Evolutionary conservation across 2,113 vertebrate genomes (phyloP), one percentile per base, ranked within the genome.

Genomic region (Phalacrocorax brasilianus): DNA sequence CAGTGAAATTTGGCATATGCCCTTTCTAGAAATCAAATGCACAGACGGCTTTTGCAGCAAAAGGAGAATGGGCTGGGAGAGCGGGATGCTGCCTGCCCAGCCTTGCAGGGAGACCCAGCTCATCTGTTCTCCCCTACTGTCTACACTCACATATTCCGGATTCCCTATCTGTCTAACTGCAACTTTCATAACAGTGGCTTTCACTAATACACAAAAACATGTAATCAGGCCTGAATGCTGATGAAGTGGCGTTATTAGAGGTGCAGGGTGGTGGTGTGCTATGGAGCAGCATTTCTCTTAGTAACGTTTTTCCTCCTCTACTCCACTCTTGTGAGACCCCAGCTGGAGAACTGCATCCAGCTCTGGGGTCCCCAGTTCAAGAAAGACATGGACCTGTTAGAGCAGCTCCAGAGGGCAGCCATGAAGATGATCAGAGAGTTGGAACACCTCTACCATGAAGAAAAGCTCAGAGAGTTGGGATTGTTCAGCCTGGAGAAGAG

Each of bases 351-450:
- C 13, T 27, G 26, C 1, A 2, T n/a, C 2, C 17, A 44, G 22
- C 22, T 61, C 44, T 5, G 3, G 1, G 1, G 26, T 3, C 22
- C 30, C 4, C 24, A 11, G 3, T 8, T 42, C 12, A 33, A 56
- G n/a, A 40, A 49, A 22, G 24, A 45, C 15, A 59, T 9, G 30
- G 24, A 68, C 5, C 21, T 61, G 26, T 50, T 45, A 0, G 1
- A 81, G 12, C 4, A 12, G 12, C 5, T 30, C 24, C 49, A 82
- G n/a, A 61, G 40, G 13, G 74, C 26, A 14, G 14, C 9, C 20
- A 38, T 3, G 3, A 12, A 62, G 3, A 28, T 38, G 14, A 18
- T 47, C 6, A 82, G 28, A 47, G 32, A 8, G 16, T 23, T 74
- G 61, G 35, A 83, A 10, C 14, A 47, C 24, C 22, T 71, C 35